phyloP scores from a whole-genome alignment of 23 tunicate species.

The Trididemnum clinides region DNA sequence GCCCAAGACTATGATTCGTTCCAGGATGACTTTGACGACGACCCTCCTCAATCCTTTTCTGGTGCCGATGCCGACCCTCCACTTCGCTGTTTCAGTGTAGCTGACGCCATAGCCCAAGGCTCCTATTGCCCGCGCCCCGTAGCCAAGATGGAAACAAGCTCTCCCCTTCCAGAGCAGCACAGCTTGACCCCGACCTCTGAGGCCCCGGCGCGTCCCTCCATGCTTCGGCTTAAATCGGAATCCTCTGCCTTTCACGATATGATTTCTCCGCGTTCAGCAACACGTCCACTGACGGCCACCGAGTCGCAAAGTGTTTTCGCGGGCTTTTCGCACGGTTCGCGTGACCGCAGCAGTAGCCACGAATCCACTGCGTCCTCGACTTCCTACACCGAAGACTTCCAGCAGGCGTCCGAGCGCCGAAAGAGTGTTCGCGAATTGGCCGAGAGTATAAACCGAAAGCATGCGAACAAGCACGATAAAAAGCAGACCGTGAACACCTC shows the following conservation, averaged over 20 bases:
- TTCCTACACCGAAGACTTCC: slow-evolving; percentile 54
- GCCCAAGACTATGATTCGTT: background rate
- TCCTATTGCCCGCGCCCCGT: background rate
- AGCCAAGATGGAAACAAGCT: background rate
- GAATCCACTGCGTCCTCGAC: slow-evolving; percentile 83
- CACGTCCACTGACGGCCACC: background rate
- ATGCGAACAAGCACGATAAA: slow-evolving; percentile 24
- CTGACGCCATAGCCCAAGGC: slow-evolving; percentile 30
- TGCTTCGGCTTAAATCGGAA: slow-evolving; percentile 76
- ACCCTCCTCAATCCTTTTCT: background rate
- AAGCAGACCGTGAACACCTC: background rate
- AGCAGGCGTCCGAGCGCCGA: slow-evolving; percentile 64
- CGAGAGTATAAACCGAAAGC: slow-evolving; percentile 83
- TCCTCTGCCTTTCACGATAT: slow-evolving; percentile 73
- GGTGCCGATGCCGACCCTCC: slow-evolving; percentile 5
- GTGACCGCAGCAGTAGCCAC: slow-evolving; percentile 89
- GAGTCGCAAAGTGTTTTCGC: background rate
- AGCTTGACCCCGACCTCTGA: slow-evolving; percentile 11
- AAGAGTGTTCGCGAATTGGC: slow-evolving; percentile 83
- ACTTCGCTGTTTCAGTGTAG: slow-evolving; percentile 32
- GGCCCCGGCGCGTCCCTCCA: slow-evolving; percentile 64
- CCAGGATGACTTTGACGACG: background rate
- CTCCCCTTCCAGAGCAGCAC: slow-evolving; percentile 11
- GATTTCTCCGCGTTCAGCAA: slow-evolving; percentile 1
- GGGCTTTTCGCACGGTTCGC: slow-evolving; percentile 1